Evolutionary conservation across 2,113 vertebrate species (phyloP), one percentile per base, ranked within the genome.

Genomic region (Lucifuga dentata): DNA sequence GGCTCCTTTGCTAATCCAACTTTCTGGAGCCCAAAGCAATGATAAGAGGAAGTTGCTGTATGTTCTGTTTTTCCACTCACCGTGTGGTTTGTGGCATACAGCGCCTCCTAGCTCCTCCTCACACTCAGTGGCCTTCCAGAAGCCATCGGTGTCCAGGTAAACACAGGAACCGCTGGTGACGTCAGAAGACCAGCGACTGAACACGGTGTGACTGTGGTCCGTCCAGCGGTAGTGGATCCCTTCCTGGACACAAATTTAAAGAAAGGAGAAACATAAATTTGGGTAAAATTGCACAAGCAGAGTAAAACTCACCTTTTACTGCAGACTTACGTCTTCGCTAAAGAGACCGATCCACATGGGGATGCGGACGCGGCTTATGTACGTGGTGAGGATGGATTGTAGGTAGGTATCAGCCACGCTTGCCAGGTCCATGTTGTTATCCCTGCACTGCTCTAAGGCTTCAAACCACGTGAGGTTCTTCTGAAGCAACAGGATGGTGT

Each of bases 271-370:
- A 46, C 5, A 43, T 9, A 2, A n/a, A n/a, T n/a, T n/a, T n/a
- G n/a, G 44, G 1, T 5, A 15, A 8, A 16, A 13, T 9, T 5
- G 33, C 0, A 33, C 9, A 20, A 46, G 3, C 0, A 5, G 24
- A 12, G 29, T 15, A 44, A 5, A 0, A 33, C 55, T 10, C 20
- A 32, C 1, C 12, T 1, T 7, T 15, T 10, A 11, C 15, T 1
- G 5, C 2, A 26, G 53, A 89, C 95, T 91, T 90, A 98, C 97
- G 0, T 98, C 94, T 77, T 92, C 88, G 59, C 96, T 98, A 63
- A 90, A 94, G 51, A 99, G 93, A 74, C 98, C 98, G 24, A 95
- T 97, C 98, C 98, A 99, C 73, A 98, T 86, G 1, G 95, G 92
- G 0, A 64, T 79, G 16, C 81, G 79, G 2, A 19, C 84, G 1